Evolutionary conservation across 2,113 vertebrate species (phyloP).

Genomic region (Atractosteus spatula): DNA sequence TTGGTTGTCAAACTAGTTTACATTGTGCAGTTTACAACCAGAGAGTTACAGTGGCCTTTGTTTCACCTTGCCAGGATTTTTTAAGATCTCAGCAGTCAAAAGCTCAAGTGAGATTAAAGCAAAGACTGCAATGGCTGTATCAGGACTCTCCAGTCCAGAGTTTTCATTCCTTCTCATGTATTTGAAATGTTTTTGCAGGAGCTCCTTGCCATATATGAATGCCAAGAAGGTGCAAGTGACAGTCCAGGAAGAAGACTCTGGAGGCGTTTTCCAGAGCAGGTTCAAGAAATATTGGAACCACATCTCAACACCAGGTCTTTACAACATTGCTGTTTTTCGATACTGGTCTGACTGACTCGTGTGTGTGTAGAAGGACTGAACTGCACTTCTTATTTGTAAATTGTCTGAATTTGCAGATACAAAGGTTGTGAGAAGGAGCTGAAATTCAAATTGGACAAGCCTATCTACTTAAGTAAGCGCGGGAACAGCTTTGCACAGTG

Average conservation of each 20-base stretch:
- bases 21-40: no score
- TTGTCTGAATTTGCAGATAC: constrained; percentile 70
- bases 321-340: not conserved
- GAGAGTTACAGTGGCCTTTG: not conserved
- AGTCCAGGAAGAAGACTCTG: constrained; percentile 83
- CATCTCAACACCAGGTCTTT: constrained; percentile 90
- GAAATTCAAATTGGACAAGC: constrained; percentile 89
- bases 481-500: constrained; percentile 93
- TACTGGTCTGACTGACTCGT: not conserved
- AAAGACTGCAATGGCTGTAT: not conserved
- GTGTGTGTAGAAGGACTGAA: not conserved
- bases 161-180: not conserved
- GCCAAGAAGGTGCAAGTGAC: constrained; percentile 77
- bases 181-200: constrained; percentile 66
- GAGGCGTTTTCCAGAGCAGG: constrained; percentile 92
- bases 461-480: constrained; percentile 89
- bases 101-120: not conserved
- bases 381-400: not conserved
- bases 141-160: not conserved
- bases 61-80: not conserved
- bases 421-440: constrained; percentile 92
- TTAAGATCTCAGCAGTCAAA: no score
- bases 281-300: constrained; percentile 94
- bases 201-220: constrained; percentile 86
- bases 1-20: no score